Conservation (phyloP, 2,888 invertebrate genomes). For the Ochropleura leucogaster region DNA sequence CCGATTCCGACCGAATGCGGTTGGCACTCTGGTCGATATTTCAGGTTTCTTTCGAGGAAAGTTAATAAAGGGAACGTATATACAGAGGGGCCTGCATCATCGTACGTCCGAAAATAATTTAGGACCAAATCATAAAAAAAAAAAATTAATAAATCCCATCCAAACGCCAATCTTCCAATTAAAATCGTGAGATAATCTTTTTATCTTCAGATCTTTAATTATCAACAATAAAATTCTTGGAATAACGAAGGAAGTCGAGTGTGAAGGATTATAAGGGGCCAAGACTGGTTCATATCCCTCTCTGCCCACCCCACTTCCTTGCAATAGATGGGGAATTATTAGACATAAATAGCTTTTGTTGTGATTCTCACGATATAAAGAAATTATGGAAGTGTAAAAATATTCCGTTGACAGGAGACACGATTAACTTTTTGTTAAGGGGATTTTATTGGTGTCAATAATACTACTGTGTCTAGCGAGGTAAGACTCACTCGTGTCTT, state of each 20-base stretch:
- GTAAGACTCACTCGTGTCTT: neutral
- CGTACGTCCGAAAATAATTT: neutral
- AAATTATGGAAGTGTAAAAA: conserved; percentile 42
- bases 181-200: conserved; percentile 84
- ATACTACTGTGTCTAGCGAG: neutral
- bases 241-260: conserved; percentile 78
- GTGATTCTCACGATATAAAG: conserved; percentile 21
- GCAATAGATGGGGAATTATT: conserved; percentile 60
- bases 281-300: conserved; percentile 72
- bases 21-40: too few species aligned
- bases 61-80: too few species aligned
- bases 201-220: conserved; percentile 84
- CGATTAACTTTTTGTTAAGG: neutral
- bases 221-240: conserved; percentile 84
- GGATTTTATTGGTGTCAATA: neutral
- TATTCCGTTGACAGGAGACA: conserved; percentile 25
- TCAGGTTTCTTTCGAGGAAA: too few species aligned
- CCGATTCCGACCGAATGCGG: too few species aligned
- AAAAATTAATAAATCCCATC: conserved; percentile 10
- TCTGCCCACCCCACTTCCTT: conserved; percentile 68
- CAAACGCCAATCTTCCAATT: conserved; percentile 67
- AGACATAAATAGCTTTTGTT: conserved; percentile 59
- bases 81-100: neutral
- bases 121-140: conserved; percentile 2
- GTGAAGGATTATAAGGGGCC: conserved; percentile 82